phyloP scores from a whole-genome alignment of 1,140 invertebrate genomes.

The Drosophila kanapiae region DNA sequence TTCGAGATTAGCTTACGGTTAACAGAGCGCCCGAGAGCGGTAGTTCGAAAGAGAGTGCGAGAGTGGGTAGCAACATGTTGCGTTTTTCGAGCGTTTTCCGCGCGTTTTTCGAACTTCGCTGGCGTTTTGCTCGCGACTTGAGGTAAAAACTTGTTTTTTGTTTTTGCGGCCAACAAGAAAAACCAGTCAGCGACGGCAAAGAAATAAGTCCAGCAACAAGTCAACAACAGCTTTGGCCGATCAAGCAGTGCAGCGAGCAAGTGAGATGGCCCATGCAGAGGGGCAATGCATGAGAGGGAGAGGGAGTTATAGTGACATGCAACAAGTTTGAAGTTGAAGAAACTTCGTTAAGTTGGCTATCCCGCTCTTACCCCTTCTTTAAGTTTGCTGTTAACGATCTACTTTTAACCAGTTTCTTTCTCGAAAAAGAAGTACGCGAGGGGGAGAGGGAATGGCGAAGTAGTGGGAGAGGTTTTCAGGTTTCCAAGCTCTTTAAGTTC shows the following conservation, averaged over 20 bases:
- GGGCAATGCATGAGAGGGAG: slow-evolving; percentile 7
- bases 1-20: background rate
- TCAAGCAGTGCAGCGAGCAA: slow-evolving; percentile 17
- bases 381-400: slow-evolving; percentile 59
- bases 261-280: background rate
- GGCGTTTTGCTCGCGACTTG: slow-evolving; percentile 55
- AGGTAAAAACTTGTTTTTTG: slow-evolving; percentile 33
- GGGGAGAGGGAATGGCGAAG: background rate
- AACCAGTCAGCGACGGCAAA: slow-evolving; percentile 54
- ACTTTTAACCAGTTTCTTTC: slow-evolving; percentile 75
- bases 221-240: slow-evolving; percentile 33
- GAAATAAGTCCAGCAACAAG: slow-evolving; percentile 32
- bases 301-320: slow-evolving; percentile 3
- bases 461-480: slow-evolving; percentile 1
- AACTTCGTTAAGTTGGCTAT: slow-evolving; percentile 30
- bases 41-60: slow-evolving; percentile 8
- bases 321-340: slow-evolving; percentile 45
- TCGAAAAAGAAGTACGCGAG: too few relatives aligned
- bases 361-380: slow-evolving; percentile 18
- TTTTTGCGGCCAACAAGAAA: slow-evolving; percentile 51
- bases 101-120: slow-evolving; percentile 26
- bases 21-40: slow-evolving; percentile 2
- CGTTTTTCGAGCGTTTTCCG: slow-evolving; percentile 31
- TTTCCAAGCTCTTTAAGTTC: slow-evolving; percentile 38
- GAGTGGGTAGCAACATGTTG: slow-evolving; percentile 65